Conservation (phyloP, 2,113 vertebrate species). For the Anoura caudifer region DNA sequence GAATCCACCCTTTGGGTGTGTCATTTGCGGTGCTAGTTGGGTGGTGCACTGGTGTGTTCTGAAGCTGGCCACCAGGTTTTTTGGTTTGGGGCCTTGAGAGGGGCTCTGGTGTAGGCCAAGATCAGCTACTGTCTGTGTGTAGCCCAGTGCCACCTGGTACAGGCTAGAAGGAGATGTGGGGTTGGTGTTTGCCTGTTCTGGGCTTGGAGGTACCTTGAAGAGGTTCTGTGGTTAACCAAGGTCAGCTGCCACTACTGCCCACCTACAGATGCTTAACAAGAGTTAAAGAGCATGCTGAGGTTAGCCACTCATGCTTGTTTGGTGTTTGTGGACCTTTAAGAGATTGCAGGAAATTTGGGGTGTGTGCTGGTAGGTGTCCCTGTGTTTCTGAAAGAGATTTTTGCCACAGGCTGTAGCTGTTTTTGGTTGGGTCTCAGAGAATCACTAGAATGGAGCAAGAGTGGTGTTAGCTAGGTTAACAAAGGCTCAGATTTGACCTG, state of each 20-base stretch:
- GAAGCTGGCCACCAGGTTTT: not conserved
- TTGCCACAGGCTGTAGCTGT: too few species aligned
- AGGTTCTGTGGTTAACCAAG: not conserved
- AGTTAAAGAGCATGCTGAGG: not conserved
- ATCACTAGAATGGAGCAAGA: not conserved
- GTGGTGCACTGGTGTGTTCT: not conserved
- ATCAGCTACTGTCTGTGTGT: too few species aligned
- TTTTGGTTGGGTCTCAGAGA: not conserved
- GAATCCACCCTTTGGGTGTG: not conserved
- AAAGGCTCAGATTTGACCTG: too few species aligned
- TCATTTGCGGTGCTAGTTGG: not conserved
- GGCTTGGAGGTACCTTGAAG: too few species aligned
- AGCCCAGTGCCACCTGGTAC: not conserved
- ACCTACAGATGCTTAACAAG: too few species aligned
- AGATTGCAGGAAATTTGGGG: too few species aligned
- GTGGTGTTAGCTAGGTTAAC: not conserved
- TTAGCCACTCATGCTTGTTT: not conserved
- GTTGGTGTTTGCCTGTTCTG: not conserved
- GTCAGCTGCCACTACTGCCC: not conserved
- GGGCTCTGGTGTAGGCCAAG: too few species aligned
- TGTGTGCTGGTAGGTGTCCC: too few species aligned
- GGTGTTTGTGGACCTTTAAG: too few species aligned
- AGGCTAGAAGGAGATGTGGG: not conserved
- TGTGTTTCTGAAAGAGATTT: too few species aligned
- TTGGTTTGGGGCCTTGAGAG: too few species aligned